phyloP scores from a whole-genome alignment of 2,797 vertebrate species.

The Coregonus suidteri region DNA sequence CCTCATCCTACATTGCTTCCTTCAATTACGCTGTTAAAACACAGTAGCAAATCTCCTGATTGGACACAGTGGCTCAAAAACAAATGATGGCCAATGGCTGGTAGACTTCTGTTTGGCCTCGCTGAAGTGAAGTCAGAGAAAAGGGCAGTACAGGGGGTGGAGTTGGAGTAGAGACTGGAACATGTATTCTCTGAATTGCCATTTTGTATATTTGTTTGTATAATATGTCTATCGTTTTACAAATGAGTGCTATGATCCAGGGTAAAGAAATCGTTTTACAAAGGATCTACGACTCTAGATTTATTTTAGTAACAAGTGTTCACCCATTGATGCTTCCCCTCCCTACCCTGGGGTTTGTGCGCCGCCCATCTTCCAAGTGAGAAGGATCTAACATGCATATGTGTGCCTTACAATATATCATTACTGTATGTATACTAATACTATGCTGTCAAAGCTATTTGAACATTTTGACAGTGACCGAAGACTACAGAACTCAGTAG shows the following conservation, averaged over 20 bases:
- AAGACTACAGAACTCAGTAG: neutral
- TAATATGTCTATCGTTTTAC: neutral
- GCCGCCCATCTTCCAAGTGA: neutral
- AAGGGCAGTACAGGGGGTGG: conserved; percentile 25
- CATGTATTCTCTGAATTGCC: neutral
- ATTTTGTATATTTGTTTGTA: neutral
- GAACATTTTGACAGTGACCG: neutral
- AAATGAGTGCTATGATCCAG: neutral
- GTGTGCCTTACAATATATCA: neutral
- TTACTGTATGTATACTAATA: neutral
- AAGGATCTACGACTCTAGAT: neutral
- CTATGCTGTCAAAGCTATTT: neutral
- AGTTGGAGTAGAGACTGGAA: conserved; percentile 41
- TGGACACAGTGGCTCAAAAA: conserved; percentile 70
- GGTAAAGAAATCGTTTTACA: neutral
- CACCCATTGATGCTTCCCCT: neutral
- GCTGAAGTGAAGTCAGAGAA: conserved; percentile 5
- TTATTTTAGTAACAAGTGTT: too few relatives aligned
- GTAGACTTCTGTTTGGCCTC: conserved; percentile 55
- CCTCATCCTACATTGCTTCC: conserved; percentile 52
- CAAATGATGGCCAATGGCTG: conserved; percentile 70
- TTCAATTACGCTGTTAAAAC: conserved; percentile 71
- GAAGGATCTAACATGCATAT: neutral
- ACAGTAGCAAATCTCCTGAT: conserved; percentile 70
- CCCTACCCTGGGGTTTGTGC: too few relatives aligned